Conservation (phyloP, 2,113 vertebrate species). For the Bungarus multicinctus region DNA sequence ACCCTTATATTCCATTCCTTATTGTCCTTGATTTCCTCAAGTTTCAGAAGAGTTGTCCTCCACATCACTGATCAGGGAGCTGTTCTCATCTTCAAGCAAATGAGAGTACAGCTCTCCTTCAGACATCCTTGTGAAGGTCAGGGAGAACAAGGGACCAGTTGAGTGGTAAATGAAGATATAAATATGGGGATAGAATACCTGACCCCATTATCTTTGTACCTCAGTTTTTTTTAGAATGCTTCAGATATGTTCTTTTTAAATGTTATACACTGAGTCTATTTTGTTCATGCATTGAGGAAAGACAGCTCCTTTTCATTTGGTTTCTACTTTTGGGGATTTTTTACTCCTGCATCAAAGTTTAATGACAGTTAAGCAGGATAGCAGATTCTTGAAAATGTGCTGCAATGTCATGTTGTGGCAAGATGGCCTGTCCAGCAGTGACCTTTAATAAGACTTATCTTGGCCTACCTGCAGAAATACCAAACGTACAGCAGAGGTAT, state of each 20-base stretch:
- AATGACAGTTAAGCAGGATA: not conserved
- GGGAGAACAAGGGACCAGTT: not conserved
- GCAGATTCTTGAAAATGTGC: not conserved
- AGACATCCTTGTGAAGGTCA: not conserved
- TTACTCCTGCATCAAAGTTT: not conserved
- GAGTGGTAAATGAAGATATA: not conserved
- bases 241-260: not conserved
- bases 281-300: not conserved
- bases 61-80: not conserved
- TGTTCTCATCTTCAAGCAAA: not conserved
- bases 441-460: conserved; percentile 1
- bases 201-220: not conserved
- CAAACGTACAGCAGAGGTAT: conserved; percentile 93
- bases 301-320: not conserved
- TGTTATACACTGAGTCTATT: not conserved
- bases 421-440: not conserved
- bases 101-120: not conserved
- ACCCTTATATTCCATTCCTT: not conserved
- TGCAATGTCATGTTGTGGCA: not conserved
- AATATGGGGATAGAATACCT: not conserved
- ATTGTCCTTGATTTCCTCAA: not conserved
- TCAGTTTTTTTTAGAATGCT: not conserved
- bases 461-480: conserved; percentile 80
- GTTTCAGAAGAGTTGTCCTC: not conserved
- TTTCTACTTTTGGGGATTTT: not conserved